phyloP scores from a whole-genome alignment of 2,888 invertebrate species.

The Oscheius onirici region DNA sequence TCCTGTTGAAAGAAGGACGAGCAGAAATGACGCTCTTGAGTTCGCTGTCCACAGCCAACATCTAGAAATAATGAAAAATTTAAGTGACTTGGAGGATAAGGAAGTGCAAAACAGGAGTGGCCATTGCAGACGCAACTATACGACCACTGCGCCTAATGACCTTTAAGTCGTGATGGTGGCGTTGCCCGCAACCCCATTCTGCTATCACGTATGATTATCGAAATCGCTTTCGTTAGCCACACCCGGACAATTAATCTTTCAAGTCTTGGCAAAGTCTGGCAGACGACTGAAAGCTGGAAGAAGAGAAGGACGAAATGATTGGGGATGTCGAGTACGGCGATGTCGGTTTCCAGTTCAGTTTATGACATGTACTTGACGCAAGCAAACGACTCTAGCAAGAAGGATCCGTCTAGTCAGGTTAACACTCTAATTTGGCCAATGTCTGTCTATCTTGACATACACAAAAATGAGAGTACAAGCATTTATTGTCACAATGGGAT shows the following conservation, averaged over 20 bases:
- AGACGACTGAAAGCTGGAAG: neutral
- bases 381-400: neutral
- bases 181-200: slow-evolving; percentile 25
- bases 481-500: slow-evolving; percentile 20
- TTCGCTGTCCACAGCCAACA: slow-evolving; percentile 6
- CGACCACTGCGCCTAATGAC: slow-evolving; percentile 26
- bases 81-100: neutral
- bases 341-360: neutral
- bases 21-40: slow-evolving; percentile 27
- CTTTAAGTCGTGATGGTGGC: slow-evolving; percentile 5
- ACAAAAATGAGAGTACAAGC: neutral
- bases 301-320: neutral
- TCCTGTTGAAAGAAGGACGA: slow-evolving; percentile 28
- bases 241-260: neutral
- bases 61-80: neutral
- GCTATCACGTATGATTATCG: slow-evolving; percentile 25
- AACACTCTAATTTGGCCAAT: neutral
- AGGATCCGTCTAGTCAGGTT: neutral
- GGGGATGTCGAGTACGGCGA: neutral
- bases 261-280: neutral
- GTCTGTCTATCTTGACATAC: neutral
- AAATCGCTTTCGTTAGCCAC: slow-evolving; percentile 22
- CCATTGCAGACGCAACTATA: slow-evolving; percentile 25
- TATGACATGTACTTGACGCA: neutral
- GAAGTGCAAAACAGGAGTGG: slow-evolving; percentile 4